These are phyloP conservation scores for Salmo trutta DNA, from an alignment of 2,797 vertebrate species.

Conservation along the genomic window DNA sequence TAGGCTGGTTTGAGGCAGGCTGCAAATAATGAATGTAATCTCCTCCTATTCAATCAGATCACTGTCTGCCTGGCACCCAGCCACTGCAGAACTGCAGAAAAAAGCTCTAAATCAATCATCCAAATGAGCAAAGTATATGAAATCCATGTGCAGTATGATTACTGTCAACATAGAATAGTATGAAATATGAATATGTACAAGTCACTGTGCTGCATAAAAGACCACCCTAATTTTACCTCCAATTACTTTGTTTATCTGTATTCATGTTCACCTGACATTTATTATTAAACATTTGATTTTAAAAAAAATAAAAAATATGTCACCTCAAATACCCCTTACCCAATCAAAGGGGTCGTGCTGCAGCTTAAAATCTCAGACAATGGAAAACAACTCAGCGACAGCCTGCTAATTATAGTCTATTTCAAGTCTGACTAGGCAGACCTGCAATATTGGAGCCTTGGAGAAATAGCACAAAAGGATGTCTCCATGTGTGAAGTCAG, in stretches of 20 bases:
- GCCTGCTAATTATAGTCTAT: slow-evolving; percentile 62
- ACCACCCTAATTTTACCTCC: too few species aligned
- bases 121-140: slow-evolving; percentile 20
- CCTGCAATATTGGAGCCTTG: slow-evolving; percentile 48
- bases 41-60: slow-evolving; percentile 24
- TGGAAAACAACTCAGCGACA: slow-evolving; percentile 45
- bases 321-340: slow-evolving; percentile 37
- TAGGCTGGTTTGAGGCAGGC: neutral
- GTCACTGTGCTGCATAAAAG: too few species aligned
- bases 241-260: too few species aligned
- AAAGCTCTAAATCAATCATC: slow-evolving; percentile 32
- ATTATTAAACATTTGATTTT: too few species aligned
- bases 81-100: slow-evolving; percentile 1
- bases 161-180: slow-evolving; percentile 6
- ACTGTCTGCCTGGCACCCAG: slow-evolving; percentile 20
- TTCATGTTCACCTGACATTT: too few species aligned
- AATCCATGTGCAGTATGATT: too few species aligned
- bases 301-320: slow-evolving; percentile 1
- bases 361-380: slow-evolving; percentile 32
- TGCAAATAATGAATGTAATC: neutral
- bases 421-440: slow-evolving; percentile 49
- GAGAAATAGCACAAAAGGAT: slow-evolving; percentile 57
- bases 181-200: neutral
- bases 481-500: slow-evolving; percentile 64
- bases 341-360: slow-evolving; percentile 28